A percentile compares a stretch with the other conserved stretches of the same genome.
These are phyloP conservation scores for Andrena trimmerana DNA, from an alignment of 2,888 invertebrate species.

Conservation along the genomic window DNA sequence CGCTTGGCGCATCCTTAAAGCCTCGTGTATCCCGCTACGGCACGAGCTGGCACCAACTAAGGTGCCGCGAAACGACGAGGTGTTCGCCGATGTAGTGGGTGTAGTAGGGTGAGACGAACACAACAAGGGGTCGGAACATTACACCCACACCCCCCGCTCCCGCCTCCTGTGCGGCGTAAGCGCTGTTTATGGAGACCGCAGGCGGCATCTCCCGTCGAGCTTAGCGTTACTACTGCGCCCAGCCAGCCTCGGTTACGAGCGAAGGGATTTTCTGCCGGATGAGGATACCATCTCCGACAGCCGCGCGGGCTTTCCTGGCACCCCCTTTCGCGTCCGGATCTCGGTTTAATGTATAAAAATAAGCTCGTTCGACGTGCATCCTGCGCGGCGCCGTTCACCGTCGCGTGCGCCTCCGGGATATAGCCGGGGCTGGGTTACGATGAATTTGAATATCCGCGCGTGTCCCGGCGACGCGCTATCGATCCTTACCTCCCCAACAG, in stretches of 20 bases:
- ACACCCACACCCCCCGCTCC: constrained; percentile 50
- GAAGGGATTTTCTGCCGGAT: constrained; percentile 81
- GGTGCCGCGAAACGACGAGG: constrained; percentile 70
- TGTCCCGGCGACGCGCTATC: constrained; percentile 7
- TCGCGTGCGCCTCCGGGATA: background rate
- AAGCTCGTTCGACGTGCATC: constrained; percentile 70
- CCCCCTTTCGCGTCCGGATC: constrained; percentile 55
- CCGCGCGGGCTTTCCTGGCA: constrained; percentile 59
- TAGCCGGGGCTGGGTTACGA: constrained; percentile 2
- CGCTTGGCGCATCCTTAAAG: constrained; percentile 70
- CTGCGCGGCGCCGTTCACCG: constrained; percentile 28
- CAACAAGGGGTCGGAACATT: constrained; percentile 71
- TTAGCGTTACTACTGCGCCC: constrained; percentile 80
- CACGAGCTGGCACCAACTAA: constrained; percentile 60
- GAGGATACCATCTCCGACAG: constrained; percentile 75
- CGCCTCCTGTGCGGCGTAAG: constrained; percentile 71
- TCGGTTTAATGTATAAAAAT: constrained; percentile 75
- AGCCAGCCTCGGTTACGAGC: constrained; percentile 79
- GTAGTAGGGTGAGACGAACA: constrained; percentile 61
- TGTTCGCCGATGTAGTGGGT: constrained; percentile 65
- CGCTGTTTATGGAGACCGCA: constrained; percentile 84
- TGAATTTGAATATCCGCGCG: constrained; percentile 47
- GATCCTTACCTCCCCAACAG: background rate
- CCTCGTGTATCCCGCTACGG: constrained; percentile 65
- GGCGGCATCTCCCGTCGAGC: constrained; percentile 83